Conservation (phyloP, 1,140 invertebrate species). For the Diorhabda sublineata region DNA sequence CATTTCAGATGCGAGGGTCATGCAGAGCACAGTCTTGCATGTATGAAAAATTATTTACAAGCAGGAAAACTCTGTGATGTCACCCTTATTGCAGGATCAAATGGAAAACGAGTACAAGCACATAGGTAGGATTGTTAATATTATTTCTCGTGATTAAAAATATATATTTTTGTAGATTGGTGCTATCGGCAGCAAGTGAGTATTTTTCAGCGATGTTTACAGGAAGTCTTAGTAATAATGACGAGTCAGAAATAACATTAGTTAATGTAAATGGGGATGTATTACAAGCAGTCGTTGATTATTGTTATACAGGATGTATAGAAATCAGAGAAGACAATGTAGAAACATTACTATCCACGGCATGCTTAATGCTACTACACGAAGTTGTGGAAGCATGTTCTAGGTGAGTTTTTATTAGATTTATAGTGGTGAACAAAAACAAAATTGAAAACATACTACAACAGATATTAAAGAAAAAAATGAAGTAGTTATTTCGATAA, state of each 20-base stretch:
- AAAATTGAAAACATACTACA: too few species aligned
- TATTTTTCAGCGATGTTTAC: slow-evolving; percentile 97
- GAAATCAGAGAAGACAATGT: slow-evolving; percentile 79
- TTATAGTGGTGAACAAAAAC: too few species aligned
- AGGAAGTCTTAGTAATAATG: slow-evolving; percentile 78
- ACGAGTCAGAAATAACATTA: slow-evolving; percentile 76
- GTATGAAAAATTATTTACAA: slow-evolving; percentile 77
- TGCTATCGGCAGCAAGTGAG: slow-evolving; percentile 85
- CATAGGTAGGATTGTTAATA: slow-evolving; percentile 48
- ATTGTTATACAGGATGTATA: slow-evolving; percentile 82
- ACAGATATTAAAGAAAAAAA: too few species aligned
- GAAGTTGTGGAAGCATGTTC: slow-evolving; percentile 87
- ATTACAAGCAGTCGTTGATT: slow-evolving; percentile 75
- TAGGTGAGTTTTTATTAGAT: slow-evolving; percentile 31
- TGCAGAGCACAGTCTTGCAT: slow-evolving; percentile 72
- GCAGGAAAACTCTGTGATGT: slow-evolving; percentile 78
- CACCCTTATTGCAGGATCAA: slow-evolving; percentile 65
- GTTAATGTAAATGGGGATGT: slow-evolving; percentile 81
- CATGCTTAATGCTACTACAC: slow-evolving; percentile 81
- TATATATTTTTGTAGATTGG: slow-evolving; percentile 54
- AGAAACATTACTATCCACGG: slow-evolving; percentile 80
- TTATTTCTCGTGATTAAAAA: not conserved
- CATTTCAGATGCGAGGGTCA: slow-evolving; percentile 74
- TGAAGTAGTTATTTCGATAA: too few species aligned
- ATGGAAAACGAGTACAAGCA: slow-evolving; percentile 48